Percentiles rank a stretch among this genome's conserved stretches.
Evolutionary conservation across 2,888 invertebrate genomes (phyloP).

Genomic region (Callyntrura guangdongensis): DNA sequence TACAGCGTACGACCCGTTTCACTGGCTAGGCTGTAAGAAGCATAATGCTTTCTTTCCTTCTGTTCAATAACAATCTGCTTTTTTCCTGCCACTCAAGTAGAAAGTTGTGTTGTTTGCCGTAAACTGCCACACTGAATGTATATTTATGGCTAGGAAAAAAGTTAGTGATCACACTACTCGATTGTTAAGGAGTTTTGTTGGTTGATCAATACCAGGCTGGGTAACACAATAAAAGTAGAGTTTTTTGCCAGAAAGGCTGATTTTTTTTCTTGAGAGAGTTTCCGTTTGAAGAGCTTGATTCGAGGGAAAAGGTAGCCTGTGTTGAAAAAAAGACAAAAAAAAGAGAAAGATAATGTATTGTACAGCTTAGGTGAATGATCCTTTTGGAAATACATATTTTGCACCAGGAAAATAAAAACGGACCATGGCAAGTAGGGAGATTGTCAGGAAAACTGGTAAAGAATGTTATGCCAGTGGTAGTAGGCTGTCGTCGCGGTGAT

Average conservation of each 20-base stretch:
- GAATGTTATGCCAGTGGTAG: not conserved
- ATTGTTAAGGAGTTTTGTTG: slow-evolving; percentile 3
- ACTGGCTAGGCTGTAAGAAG: not conserved
- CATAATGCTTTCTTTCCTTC: not conserved
- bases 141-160: not conserved
- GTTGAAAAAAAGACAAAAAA: not conserved
- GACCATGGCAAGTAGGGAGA: not conserved
- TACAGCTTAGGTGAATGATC: not conserved
- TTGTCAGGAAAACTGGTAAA: not conserved
- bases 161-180: not conserved
- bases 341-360: not conserved
- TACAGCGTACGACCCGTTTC: not conserved
- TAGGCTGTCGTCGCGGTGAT: no score
- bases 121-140: not conserved
- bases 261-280: not conserved
- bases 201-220: not conserved
- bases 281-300: not conserved
- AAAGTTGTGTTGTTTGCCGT: slow-evolving; percentile 24
- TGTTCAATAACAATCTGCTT: slow-evolving; percentile 5
- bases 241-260: not conserved
- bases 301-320: not conserved
- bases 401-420: not conserved
- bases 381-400: not conserved
- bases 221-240: not conserved
- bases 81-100: slow-evolving; percentile 21